A percentile compares a stretch with the other conserved stretches of the same genome.
phyloP scores from a whole-genome alignment of 1,140 invertebrate species.

The Drosophila sturtevanti region DNA sequence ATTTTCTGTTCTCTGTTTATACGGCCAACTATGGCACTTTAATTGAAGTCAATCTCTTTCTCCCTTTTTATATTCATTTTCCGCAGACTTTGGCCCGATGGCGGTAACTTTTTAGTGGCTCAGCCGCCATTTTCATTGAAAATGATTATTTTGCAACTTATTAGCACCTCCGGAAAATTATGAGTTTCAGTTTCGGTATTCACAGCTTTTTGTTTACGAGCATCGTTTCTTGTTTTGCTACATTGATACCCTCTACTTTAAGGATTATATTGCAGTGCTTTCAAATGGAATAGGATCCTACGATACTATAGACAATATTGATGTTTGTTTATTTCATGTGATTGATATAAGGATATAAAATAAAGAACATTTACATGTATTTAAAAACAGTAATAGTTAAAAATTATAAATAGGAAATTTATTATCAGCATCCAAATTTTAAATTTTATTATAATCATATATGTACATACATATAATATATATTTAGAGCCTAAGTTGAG shows the following conservation, averaged over 20 bases:
- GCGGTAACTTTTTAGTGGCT: neutral
- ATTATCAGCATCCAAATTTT: too few relatives aligned
- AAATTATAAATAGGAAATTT: too few relatives aligned
- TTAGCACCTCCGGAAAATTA: slow-evolving; percentile 79
- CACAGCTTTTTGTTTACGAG: slow-evolving; percentile 58
- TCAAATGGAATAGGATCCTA: too few relatives aligned
- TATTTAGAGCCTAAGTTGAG: too few relatives aligned
- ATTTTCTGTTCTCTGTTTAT: slow-evolving; percentile 69
- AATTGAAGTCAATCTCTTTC: slow-evolving; percentile 79
- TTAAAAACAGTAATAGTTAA: too few relatives aligned
- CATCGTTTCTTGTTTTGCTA: slow-evolving; percentile 24
- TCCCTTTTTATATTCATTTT: slow-evolving; percentile 31
- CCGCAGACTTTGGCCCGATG: neutral
- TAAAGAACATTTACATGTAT: too few relatives aligned
- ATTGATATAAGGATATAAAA: too few relatives aligned
- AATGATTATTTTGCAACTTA: slow-evolving; percentile 77
- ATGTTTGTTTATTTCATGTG: too few relatives aligned
- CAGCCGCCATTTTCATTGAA: slow-evolving; percentile 62
- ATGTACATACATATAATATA: too few relatives aligned
- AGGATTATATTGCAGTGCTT: neutral
- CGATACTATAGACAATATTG: too few relatives aligned
- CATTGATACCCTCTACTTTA: slow-evolving; percentile 4
- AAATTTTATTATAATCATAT: too few relatives aligned
- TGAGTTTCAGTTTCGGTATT: slow-evolving; percentile 65
- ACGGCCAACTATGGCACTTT: slow-evolving; percentile 76